These are phyloP conservation scores for Eremophila alpestris DNA, from an alignment of 2,797 vertebrate species.

Conservation along the genomic window DNA sequence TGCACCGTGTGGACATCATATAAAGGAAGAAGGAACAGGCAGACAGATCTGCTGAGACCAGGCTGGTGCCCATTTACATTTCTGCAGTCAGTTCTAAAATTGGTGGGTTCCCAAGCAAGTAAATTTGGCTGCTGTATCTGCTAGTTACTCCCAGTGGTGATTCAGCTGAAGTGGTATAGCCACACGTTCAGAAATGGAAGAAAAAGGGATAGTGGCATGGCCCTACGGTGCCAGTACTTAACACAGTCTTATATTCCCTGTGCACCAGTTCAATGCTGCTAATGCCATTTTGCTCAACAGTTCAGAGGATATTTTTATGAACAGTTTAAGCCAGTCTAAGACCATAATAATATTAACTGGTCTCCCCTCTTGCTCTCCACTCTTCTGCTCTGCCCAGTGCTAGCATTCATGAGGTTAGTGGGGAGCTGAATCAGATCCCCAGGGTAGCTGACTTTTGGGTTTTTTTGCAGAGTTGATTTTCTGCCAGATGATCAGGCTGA, in stretches of 20 bases:
- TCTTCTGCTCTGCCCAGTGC: background rate
- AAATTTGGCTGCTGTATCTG: background rate
- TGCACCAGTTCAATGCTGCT: background rate
- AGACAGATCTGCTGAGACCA: background rate
- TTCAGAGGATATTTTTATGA: background rate
- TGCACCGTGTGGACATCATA: background rate
- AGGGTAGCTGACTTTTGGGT: background rate
- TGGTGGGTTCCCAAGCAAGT: background rate
- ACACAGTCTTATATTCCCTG: background rate
- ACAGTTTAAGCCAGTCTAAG: background rate
- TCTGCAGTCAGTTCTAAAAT: background rate
- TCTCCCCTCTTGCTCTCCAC: background rate
- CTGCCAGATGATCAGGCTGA: background rate
- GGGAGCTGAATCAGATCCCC: background rate
- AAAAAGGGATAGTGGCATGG: background rate
- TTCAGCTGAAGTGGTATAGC: background rate
- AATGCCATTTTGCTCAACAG: background rate
- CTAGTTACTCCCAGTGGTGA: background rate
- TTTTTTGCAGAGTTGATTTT: background rate
- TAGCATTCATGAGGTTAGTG: fast-evolving
- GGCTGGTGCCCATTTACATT: background rate
- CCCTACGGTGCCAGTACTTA: background rate
- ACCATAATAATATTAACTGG: background rate
- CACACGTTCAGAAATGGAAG: background rate
- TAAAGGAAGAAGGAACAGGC: background rate